A percentile compares a stretch with the other conserved stretches of the same genome.
phyloP scores from a whole-genome alignment of 2,113 vertebrate species.

The Cercopithecus mona region DNA sequence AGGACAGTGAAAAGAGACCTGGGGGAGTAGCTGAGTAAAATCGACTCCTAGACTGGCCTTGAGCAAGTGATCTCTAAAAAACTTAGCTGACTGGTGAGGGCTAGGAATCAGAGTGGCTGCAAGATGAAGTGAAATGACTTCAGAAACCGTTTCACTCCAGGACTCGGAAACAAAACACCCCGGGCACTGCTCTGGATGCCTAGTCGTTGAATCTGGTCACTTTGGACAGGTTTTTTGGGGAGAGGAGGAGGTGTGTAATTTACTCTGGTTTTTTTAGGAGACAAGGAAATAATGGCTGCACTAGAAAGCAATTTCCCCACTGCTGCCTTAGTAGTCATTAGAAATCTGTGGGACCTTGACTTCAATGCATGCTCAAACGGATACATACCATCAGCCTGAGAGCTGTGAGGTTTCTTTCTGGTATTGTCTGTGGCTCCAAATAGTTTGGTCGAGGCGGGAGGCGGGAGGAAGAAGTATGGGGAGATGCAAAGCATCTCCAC shows the following conservation, averaged over 20 bases:
- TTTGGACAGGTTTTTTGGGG: neutral
- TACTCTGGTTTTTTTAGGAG: constrained; percentile 1
- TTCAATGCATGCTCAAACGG: neutral
- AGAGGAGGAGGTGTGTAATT: neutral
- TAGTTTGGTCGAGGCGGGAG: neutral
- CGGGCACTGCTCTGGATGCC: neutral
- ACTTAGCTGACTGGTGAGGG: neutral
- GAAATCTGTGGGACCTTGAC: neutral
- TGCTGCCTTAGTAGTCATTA: neutral
- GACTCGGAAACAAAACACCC: neutral
- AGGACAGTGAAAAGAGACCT: neutral
- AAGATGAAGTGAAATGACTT: neutral
- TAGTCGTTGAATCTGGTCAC: neutral
- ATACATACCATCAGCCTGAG: neutral
- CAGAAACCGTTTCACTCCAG: neutral
- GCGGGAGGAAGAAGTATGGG: neutral
- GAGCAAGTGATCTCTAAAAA: neutral
- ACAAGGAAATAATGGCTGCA: neutral
- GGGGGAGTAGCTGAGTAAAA: neutral
- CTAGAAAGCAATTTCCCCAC: neutral
- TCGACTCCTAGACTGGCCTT: neutral
- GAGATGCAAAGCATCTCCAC: neutral
- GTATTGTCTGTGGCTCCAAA: neutral
- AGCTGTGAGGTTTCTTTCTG: neutral
- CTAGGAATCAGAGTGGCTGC: neutral